Conservation (phyloP, 2,888 invertebrate genomes). For the Agriopis leucophaearia region DNA sequence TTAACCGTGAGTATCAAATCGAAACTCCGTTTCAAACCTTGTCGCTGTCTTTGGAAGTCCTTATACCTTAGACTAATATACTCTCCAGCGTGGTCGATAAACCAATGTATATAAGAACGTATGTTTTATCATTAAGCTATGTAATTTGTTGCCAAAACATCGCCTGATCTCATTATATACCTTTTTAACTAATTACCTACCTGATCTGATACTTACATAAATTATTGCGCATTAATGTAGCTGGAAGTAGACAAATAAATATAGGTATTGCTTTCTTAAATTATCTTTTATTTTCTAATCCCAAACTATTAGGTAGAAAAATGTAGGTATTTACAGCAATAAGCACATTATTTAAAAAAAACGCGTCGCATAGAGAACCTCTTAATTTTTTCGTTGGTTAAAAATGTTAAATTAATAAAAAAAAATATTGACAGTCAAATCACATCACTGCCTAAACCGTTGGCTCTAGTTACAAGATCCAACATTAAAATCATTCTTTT, state of each 20-base stretch:
- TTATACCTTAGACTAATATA: not conserved
- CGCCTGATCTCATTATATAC: slow-evolving; percentile 37
- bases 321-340: not conserved
- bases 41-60: not conserved
- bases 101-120: not conserved
- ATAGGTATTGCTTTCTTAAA: slow-evolving; percentile 13
- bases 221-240: slow-evolving; percentile 9
- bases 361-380: too few relatives aligned
- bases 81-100: not conserved
- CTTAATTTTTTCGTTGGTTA: too few relatives aligned
- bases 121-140: slow-evolving; percentile 8
- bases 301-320: not conserved
- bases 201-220: too few relatives aligned
- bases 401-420: too few relatives aligned
- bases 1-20: not conserved
- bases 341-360: too few relatives aligned
- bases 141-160: slow-evolving; percentile 19
- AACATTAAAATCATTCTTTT: too few relatives aligned
- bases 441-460: too few relatives aligned
- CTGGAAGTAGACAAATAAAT: slow-evolving; percentile 1
- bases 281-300: not conserved
- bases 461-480: too few relatives aligned
- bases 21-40: not conserved
- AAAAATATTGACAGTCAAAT: too few relatives aligned
- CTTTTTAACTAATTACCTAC: slow-evolving; percentile 7